Evolutionary conservation across 2,113 vertebrate genomes (phyloP).

Genomic region (Pituophis catenifer): DNA sequence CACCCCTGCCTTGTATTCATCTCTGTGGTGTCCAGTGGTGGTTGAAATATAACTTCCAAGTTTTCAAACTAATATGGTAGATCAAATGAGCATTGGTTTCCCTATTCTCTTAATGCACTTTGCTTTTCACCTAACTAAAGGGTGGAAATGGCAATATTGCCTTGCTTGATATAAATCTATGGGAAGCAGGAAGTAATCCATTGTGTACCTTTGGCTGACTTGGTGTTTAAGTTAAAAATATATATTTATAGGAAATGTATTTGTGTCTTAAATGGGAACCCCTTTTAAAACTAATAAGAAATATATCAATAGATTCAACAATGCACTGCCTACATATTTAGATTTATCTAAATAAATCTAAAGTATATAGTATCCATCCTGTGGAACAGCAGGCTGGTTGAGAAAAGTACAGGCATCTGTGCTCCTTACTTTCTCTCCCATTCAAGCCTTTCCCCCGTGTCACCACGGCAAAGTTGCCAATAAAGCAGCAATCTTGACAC

Average conservation of each 20-base stretch:
- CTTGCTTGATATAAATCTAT: not conserved
- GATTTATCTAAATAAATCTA: not conserved
- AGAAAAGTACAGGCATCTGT: not conserved
- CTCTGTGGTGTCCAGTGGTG: not conserved
- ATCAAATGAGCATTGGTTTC: not conserved
- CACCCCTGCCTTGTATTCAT: not conserved
- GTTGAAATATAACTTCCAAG: not conserved
- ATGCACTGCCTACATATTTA: not conserved
- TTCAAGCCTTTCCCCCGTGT: not conserved
- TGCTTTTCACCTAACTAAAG: not conserved
- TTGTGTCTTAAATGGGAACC: not conserved
- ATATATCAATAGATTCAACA: not conserved
- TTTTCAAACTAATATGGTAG: not conserved
- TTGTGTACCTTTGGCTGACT: not conserved
- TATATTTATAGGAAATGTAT: not conserved
- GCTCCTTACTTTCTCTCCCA: not conserved
- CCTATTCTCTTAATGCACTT: not conserved
- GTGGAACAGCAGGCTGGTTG: not conserved
- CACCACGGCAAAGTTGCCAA: not conserved
- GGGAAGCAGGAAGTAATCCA: not conserved
- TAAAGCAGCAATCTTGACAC: not conserved
- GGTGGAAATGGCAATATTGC: not conserved
- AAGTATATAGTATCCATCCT: not conserved
- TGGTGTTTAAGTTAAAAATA: not conserved
- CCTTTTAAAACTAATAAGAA: not conserved